phyloP scores from a whole-genome alignment of 2,888 invertebrate genomes.

The Uloborus plumipes region DNA sequence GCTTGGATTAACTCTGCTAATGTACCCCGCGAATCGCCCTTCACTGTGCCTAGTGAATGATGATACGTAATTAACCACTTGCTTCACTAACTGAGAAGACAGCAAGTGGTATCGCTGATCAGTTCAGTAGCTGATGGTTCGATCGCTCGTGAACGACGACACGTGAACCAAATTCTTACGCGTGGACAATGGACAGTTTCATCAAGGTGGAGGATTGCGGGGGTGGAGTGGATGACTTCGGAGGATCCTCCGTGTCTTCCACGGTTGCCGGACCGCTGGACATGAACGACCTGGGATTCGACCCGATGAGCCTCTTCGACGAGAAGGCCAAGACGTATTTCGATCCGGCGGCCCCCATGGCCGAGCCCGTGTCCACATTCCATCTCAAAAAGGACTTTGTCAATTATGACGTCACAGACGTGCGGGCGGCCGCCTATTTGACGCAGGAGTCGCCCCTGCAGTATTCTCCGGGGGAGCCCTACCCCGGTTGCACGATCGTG shows the following conservation, averaged over 20 bases:
- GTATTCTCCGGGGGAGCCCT: slow-evolving; percentile 26
- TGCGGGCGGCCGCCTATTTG: slow-evolving; percentile 47
- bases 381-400: slow-evolving; percentile 55
- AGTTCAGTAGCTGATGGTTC: no score
- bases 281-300: slow-evolving; percentile 33
- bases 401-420: slow-evolving; percentile 47
- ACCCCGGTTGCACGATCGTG: slow-evolving; percentile 46
- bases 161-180: no score
- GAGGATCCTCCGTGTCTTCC: slow-evolving; percentile 48
- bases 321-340: slow-evolving; percentile 53
- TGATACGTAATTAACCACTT: not conserved
- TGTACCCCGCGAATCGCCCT: not conserved
- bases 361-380: slow-evolving; percentile 56
- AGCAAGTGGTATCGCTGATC: not conserved
- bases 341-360: slow-evolving; percentile 57
- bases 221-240: slow-evolving; percentile 27
- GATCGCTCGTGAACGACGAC: no score
- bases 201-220: slow-evolving; percentile 60
- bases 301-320: slow-evolving; percentile 43
- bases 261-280: slow-evolving; percentile 57
- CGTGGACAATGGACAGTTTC: slow-evolving; percentile 49
- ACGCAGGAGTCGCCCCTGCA: slow-evolving; percentile 34
- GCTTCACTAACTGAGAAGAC: not conserved
- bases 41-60: not conserved
- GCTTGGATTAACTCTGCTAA: not conserved